A percentile compares a stretch with the other conserved stretches of the same genome.
Evolutionary conservation across 2,888 invertebrate species (phyloP).

Genomic region (Leptinotarsa tumamoca): DNA sequence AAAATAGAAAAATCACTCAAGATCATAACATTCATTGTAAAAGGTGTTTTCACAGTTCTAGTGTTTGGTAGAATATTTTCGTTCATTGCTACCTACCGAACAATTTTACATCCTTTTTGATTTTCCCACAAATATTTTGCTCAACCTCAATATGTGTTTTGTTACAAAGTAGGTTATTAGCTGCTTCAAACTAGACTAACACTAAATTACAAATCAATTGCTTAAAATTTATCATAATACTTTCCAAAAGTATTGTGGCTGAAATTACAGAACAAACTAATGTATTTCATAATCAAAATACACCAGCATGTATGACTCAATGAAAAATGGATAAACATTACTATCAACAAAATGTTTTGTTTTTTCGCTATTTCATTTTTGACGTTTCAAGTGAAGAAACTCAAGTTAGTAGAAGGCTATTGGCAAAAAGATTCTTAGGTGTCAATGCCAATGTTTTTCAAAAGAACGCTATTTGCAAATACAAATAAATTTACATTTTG

Average conservation of each 20-base stretch:
- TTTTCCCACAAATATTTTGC: too few relatives aligned
- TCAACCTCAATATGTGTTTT: too few relatives aligned
- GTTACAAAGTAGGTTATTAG: too few relatives aligned
- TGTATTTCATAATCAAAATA: constrained; percentile 25
- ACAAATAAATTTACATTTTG: constrained; percentile 32
- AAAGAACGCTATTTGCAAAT: constrained; percentile 30
- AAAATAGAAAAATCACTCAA: too few relatives aligned
- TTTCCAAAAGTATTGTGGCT: background rate
- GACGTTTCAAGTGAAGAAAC: constrained; percentile 34
- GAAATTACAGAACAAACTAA: constrained; percentile 18
- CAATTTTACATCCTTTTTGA: too few relatives aligned
- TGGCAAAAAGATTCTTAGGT: constrained; percentile 32
- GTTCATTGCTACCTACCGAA: too few relatives aligned
- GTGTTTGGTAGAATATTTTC: too few relatives aligned
- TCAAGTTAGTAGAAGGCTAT: constrained; percentile 26
- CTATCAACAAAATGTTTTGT: constrained; percentile 30
- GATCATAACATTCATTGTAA: too few relatives aligned
- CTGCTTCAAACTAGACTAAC: too few relatives aligned
- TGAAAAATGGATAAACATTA: constrained; percentile 31
- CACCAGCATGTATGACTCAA: background rate
- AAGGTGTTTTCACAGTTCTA: too few relatives aligned
- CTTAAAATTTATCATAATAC: too few relatives aligned
- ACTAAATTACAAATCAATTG: too few relatives aligned
- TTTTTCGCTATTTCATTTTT: constrained; percentile 35
- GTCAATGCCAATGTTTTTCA: constrained; percentile 29